Percentiles rank a stretch among this genome's conserved stretches.
Evolutionary conservation across 23 tunicate species (phyloP).

Genomic region (Phallusia fumigata): DNA sequence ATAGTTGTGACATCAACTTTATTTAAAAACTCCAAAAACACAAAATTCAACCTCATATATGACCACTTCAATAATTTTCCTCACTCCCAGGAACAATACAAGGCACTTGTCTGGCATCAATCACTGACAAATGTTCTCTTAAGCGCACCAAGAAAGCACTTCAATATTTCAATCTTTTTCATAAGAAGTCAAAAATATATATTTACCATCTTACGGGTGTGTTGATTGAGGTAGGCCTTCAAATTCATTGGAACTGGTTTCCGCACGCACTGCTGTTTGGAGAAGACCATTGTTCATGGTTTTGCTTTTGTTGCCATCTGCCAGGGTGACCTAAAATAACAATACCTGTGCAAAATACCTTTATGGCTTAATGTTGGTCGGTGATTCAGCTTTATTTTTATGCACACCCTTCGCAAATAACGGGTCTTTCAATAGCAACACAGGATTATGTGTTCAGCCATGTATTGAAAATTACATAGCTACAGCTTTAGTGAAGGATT

Average conservation of each 20-base stretch:
- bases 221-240: neutral
- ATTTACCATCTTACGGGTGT: conserved; percentile 1
- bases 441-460: conserved; percentile 11
- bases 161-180: neutral
- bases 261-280: neutral
- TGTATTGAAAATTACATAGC: conserved; percentile 13
- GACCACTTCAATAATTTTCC: neutral
- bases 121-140: conserved; percentile 3
- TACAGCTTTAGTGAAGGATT: neutral
- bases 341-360: conserved; percentile 12
- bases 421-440: neutral
- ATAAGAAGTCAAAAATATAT: neutral
- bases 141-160: neutral
- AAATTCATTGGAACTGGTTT: neutral
- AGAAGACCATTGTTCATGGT: conserved; percentile 1
- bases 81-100: neutral
- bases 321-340: neutral
- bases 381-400: conserved; percentile 2
- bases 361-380: neutral
- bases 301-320: conserved; percentile 8
- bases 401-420: conserved; percentile 6
- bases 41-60: too few species aligned
- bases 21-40: too few species aligned
- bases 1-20: too few species aligned
- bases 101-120: neutral